These are phyloP conservation scores for Phrynosoma blainvillii DNA, from an alignment of 2,113 vertebrate genomes.

Conservation along the genomic window DNA sequence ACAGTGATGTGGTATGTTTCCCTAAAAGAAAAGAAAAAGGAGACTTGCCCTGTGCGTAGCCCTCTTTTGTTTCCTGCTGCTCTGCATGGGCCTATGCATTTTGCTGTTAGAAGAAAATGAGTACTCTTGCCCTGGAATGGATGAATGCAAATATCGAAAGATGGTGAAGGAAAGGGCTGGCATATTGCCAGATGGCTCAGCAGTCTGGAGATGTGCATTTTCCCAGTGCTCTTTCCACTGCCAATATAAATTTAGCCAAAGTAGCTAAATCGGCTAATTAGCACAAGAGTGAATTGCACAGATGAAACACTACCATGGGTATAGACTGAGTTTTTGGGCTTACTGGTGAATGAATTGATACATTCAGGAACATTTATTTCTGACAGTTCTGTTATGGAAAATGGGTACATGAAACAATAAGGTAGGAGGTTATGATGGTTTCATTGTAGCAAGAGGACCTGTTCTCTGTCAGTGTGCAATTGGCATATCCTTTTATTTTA, in stretches of 20 bases:
- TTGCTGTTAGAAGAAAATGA: not conserved
- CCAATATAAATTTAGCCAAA: constrained; percentile 54
- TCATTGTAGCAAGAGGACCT: not conserved
- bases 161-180: constrained; percentile 52
- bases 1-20: no score
- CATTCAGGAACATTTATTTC: not conserved
- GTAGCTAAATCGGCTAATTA: constrained; percentile 40
- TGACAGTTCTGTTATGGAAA: not conserved
- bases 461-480: not conserved
- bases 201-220: constrained; percentile 52
- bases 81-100: not conserved
- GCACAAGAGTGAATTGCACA: constrained; percentile 37
- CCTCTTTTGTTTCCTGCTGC: not conserved
- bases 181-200: constrained; percentile 63
- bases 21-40: not conserved
- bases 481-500: not conserved
- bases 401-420: not conserved
- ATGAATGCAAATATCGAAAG: constrained; percentile 30
- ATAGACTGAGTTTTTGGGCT: not conserved
- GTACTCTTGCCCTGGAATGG: constrained; percentile 48
- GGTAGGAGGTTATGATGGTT: not conserved
- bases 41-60: not conserved
- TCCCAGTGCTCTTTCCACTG: constrained; percentile 48
- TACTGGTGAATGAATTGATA: not conserved
- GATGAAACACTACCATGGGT: rapidly evolving